A percentile compares a stretch with the other conserved stretches of the same genome.
Conservation (phyloP, 2,113 vertebrate genomes). For the Edolisoma coerulescens region DNA sequence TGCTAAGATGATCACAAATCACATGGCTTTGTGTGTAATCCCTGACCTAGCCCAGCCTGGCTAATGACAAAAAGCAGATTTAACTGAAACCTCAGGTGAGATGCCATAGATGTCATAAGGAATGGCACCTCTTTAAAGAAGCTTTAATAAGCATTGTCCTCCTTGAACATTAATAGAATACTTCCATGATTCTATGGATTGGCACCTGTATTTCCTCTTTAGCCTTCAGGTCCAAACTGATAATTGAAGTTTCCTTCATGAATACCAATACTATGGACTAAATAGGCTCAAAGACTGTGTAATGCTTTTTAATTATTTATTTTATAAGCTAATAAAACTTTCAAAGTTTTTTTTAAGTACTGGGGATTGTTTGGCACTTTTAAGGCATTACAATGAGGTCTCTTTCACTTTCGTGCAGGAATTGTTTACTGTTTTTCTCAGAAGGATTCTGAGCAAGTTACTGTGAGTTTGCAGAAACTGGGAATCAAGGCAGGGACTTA, state of each 20-base stretch:
- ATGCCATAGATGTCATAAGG: not conserved
- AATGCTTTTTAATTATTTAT: not conserved
- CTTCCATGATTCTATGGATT: not conserved
- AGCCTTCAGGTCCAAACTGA: not conserved
- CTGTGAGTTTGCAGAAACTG: slow-evolving; percentile 81
- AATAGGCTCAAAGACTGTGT: not conserved
- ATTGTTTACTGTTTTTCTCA: slow-evolving; percentile 98
- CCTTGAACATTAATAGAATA: not conserved
- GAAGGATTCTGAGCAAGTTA: slow-evolving; percentile 90
- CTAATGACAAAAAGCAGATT: not conserved
- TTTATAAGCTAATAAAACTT: not conserved
- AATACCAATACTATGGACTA: not conserved
- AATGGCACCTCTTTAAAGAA: not conserved
- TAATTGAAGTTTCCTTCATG: not conserved
- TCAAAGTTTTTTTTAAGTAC: not conserved
- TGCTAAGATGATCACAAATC: not conserved
- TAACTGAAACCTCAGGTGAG: not conserved
- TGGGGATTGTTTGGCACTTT: not conserved
- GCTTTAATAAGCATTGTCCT: not conserved
- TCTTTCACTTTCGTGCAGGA: slow-evolving; percentile 71
- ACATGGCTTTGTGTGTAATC: not conserved
- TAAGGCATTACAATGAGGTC: not conserved
- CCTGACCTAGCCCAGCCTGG: not conserved
- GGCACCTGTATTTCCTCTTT: not conserved
- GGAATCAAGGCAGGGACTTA: slow-evolving; percentile 85